Conservation (phyloP, 2,888 invertebrate genomes). For the Seira musarum region DNA sequence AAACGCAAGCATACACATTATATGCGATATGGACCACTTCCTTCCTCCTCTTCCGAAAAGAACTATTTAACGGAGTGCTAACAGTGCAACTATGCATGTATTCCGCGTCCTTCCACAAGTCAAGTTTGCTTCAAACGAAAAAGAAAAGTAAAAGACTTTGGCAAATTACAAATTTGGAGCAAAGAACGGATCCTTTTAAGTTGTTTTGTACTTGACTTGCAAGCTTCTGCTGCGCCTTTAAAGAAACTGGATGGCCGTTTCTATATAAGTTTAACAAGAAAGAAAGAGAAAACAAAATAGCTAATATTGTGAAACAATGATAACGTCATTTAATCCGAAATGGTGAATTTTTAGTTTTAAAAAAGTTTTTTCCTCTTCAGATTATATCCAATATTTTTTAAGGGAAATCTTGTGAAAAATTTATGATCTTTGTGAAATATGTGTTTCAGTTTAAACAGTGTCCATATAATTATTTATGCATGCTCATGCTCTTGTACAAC, state of each 20-base stretch:
- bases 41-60: conserved; percentile 10
- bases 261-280: too few species aligned
- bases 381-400: too few species aligned
- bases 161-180: conserved; percentile 10
- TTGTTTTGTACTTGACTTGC: neutral
- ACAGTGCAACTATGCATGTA: neutral
- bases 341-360: too few species aligned
- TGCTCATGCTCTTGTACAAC: neutral
- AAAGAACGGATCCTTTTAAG: neutral
- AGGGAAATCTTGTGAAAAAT: neutral
- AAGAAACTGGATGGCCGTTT: too few species aligned
- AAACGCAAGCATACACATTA: neutral
- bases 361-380: too few species aligned
- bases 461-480: conserved; percentile 12
- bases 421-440: neutral
- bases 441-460: neutral
- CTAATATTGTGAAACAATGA: too few species aligned
- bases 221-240: too few species aligned
- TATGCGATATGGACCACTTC: neutral
- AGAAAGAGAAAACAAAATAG: too few species aligned
- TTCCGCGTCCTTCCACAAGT: neutral
- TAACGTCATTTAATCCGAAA: too few species aligned
- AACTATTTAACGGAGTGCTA: neutral
- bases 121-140: neutral
- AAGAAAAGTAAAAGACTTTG: neutral